A percentile compares a stretch with the other conserved stretches of the same genome.
Evolutionary conservation across 2,113 vertebrate genomes (phyloP).

Genomic region (Bothrops jararaca): DNA sequence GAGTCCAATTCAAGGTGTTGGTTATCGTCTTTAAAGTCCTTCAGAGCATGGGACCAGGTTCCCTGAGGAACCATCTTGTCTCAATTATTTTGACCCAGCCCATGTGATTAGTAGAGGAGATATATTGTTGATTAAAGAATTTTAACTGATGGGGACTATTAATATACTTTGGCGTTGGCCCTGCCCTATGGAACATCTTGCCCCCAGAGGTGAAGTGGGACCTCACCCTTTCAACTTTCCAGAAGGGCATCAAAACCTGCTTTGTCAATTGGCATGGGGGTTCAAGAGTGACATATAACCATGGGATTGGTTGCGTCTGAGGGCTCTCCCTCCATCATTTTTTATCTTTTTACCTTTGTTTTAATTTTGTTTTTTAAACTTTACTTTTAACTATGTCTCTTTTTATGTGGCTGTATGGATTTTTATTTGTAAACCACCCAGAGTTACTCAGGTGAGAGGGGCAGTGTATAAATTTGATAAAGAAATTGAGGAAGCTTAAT

Average conservation of each 20-base stretch:
- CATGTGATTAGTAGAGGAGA: background rate
- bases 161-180: no score
- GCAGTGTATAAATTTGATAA: background rate
- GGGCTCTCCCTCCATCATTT: background rate
- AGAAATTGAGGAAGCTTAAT: background rate
- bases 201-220: no score
- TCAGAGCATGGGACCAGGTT: background rate
- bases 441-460: background rate
- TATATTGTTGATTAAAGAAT: no score
- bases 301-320: no score
- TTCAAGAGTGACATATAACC: no score
- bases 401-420: background rate
- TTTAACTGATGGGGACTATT: no score
- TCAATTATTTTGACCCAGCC: background rate
- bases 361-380: background rate
- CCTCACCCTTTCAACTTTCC: no score
- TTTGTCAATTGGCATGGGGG: no score
- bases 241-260: no score
- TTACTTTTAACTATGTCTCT: background rate
- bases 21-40: background rate
- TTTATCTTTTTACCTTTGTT: background rate
- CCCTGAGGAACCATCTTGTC: background rate
- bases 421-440: background rate
- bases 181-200: no score
- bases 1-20: background rate